Conservation (phyloP, 2,888 invertebrate genomes). For the Rhopalosiphum nymphaeae region DNA sequence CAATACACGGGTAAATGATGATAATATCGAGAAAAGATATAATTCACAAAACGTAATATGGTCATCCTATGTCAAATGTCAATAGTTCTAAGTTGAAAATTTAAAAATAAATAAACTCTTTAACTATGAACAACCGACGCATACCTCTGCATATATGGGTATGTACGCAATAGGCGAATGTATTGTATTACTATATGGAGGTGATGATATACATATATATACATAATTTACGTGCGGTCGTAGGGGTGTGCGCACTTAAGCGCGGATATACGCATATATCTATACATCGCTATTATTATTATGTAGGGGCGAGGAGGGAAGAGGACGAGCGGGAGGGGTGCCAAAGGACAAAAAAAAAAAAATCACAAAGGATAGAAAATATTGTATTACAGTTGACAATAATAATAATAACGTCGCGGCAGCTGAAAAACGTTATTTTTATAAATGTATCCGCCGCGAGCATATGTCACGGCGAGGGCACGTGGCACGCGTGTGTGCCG, state of each 20-base stretch:
- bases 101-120: too few relatives aligned
- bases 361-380: slow-evolving; percentile 59
- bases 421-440: slow-evolving; percentile 65
- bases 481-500: slow-evolving; percentile 43
- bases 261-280: too few relatives aligned
- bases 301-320: background rate
- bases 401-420: slow-evolving; percentile 25
- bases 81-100: too few relatives aligned
- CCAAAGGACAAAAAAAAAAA: background rate
- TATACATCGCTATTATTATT: background rate
- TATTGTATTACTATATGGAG: background rate
- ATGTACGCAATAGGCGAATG: too few relatives aligned
- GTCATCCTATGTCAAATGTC: too few relatives aligned
- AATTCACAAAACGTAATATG: too few relatives aligned
- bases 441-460: slow-evolving; percentile 53
- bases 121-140: too few relatives aligned
- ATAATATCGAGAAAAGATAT: too few relatives aligned
- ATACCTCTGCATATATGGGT: too few relatives aligned
- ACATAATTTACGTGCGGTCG: background rate
- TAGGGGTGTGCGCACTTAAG: background rate
- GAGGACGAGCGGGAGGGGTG: background rate
- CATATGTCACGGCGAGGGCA: slow-evolving; percentile 58
- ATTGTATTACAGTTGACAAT: slow-evolving; percentile 65
- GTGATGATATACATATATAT: background rate
- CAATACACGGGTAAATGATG: too few relatives aligned